Conservation (phyloP, 2,888 invertebrate genomes). For the Nemoura dubitans region DNA sequence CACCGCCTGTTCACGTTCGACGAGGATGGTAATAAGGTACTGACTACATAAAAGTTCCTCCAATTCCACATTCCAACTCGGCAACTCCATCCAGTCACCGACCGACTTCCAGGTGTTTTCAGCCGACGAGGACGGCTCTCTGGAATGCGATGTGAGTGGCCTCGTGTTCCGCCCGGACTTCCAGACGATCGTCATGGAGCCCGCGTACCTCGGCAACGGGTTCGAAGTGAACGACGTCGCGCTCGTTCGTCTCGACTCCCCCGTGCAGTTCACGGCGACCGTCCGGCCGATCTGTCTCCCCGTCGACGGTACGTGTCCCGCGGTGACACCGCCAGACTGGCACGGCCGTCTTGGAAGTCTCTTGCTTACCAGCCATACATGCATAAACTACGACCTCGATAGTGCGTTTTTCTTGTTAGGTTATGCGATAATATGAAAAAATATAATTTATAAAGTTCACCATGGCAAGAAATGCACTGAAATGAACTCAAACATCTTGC, state of each 20-base stretch:
- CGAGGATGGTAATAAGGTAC: neutral
- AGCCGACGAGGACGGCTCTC: neutral
- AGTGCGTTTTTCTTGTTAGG: too few relatives aligned
- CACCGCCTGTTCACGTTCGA: neutral
- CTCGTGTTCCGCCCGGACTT: neutral
- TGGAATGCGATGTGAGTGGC: neutral
- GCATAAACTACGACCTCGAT: too few relatives aligned
- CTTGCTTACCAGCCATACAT: too few relatives aligned
- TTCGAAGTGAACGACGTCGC: neutral
- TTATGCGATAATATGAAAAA: too few relatives aligned
- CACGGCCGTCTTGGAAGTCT: too few relatives aligned
- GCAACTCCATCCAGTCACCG: neutral
- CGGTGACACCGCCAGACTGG: too few relatives aligned
- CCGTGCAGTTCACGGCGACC: neutral
- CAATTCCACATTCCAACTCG: neutral
- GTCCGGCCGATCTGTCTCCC: neutral
- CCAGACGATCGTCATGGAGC: neutral
- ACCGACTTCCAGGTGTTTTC: neutral
- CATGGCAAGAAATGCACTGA: too few relatives aligned
- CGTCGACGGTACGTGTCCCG: neutral
- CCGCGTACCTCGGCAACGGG: neutral
- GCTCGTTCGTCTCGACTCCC: neutral
- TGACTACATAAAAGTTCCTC: neutral
- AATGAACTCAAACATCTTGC: too few relatives aligned
- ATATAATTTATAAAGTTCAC: too few relatives aligned